A percentile compares a stretch with the other conserved stretches of the same genome.
These are phyloP conservation scores for Florisuga fusca DNA, from an alignment of 2,797 vertebrate genomes.

Conservation along the genomic window DNA sequence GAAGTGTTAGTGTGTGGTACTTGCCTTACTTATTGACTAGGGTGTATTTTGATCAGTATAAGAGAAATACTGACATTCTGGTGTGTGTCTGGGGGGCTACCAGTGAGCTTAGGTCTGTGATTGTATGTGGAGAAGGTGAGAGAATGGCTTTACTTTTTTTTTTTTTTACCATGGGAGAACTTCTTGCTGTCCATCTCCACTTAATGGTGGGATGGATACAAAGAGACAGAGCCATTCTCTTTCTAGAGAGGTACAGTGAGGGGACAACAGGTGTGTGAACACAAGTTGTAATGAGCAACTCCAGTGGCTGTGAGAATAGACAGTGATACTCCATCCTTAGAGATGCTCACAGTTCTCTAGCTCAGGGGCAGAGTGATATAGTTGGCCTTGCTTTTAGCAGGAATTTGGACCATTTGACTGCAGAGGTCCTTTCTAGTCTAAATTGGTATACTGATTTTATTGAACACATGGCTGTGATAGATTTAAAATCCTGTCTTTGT, in stretches of 20 bases:
- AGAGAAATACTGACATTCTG: neutral
- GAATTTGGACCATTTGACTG: neutral
- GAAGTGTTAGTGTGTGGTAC: neutral
- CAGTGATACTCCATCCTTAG: too few species aligned
- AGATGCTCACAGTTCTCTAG: neutral
- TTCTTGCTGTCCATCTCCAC: neutral
- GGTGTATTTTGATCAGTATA: neutral
- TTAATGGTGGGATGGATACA: neutral
- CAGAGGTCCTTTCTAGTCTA: neutral
- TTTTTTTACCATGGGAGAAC: neutral
- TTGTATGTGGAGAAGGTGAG: neutral
- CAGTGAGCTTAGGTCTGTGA: neutral
- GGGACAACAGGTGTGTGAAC: neutral
- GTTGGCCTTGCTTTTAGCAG: neutral
- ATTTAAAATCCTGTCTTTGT: neutral
- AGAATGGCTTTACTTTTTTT: too few species aligned
- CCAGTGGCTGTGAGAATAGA: neutral
- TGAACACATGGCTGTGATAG: neutral
- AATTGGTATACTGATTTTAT: neutral
- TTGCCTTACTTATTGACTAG: neutral
- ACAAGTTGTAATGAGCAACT: neutral
- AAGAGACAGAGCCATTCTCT: neutral
- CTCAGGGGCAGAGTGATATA: neutral
- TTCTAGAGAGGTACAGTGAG: neutral
- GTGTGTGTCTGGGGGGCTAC: neutral